phyloP scores from a whole-genome alignment of 2,113 vertebrate species.

The Trichomycterus rosablanca region DNA sequence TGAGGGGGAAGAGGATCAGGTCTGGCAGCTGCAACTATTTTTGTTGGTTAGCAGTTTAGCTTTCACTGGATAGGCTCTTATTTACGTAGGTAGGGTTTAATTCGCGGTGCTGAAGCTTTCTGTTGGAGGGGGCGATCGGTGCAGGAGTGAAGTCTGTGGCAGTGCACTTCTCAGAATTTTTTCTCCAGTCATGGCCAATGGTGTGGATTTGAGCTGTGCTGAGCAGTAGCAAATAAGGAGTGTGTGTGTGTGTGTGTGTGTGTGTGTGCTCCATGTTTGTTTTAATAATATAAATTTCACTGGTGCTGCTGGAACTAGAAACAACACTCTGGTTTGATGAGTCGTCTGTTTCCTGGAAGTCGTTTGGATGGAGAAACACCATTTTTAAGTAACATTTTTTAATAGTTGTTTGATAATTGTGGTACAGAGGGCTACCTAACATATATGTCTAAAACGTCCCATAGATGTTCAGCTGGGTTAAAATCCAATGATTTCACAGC shows the following conservation, averaged over 20 bases:
- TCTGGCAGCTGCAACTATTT: conserved; percentile 55
- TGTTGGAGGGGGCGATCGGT: neutral
- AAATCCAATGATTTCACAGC: no score
- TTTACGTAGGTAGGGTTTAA: no score
- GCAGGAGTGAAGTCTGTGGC: neutral
- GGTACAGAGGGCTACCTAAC: no score
- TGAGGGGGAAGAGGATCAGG: conserved; percentile 35
- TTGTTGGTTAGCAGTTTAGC: conserved; percentile 1
- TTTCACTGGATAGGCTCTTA: neutral
- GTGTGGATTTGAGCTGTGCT: conserved; percentile 50
- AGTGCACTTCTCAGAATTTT: neutral
- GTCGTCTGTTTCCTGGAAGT: no score
- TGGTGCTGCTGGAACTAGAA: no score
- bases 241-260: conserved; percentile 7
- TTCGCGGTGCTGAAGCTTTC: neutral
- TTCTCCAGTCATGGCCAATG: conserved; percentile 34
- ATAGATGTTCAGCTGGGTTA: no score
- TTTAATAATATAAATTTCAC: neutral
- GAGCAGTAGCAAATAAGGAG: conserved; percentile 42
- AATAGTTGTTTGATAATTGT: no score
- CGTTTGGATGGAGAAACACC: no score
- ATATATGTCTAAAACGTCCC: no score
- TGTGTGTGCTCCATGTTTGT: neutral
- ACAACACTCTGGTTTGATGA: no score
- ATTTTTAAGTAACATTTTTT: no score